Evolutionary conservation across 2,113 vertebrate species (phyloP).

Genomic region (Catharus fuscescens): DNA sequence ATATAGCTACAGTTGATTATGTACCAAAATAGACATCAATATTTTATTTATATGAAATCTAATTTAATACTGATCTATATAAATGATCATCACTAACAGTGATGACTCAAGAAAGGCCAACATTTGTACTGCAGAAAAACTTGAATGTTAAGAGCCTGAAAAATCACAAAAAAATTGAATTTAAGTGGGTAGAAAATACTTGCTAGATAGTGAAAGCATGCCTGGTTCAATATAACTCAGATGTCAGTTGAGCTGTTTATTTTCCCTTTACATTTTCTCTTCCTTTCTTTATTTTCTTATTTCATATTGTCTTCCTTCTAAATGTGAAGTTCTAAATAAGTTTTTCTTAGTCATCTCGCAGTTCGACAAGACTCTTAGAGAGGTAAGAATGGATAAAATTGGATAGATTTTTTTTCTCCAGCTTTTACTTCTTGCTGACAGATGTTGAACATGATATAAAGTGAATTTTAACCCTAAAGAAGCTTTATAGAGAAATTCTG

Average conservation of each 20-base stretch:
- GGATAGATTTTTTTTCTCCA: not conserved
- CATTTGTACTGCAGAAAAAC: not conserved
- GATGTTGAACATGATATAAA: conserved; percentile 14
- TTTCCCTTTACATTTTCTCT: not conserved
- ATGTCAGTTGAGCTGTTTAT: not conserved
- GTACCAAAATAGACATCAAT: not conserved
- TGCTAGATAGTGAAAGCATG: not conserved
- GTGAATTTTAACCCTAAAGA: conserved; percentile 27
- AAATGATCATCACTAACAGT: not conserved
- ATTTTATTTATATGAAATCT: not conserved
- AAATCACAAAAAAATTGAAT: not conserved
- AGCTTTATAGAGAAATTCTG: conserved; percentile 40
- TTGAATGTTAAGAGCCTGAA: not conserved
- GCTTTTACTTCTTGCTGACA: not conserved
- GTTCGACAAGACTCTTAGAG: not conserved
- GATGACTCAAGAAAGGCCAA: not conserved
- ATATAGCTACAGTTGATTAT: not conserved
- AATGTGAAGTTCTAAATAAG: not conserved
- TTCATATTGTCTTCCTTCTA: not conserved
- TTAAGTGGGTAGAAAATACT: not conserved
- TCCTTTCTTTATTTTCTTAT: not conserved
- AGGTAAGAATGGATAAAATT: conserved; percentile 2
- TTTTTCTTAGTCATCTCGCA: conserved; percentile 1
- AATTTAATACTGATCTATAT: not conserved
- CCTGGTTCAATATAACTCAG: conserved; percentile 4